phyloP scores from a whole-genome alignment of 2,113 vertebrate species.

The Emydura subglobosa region DNA sequence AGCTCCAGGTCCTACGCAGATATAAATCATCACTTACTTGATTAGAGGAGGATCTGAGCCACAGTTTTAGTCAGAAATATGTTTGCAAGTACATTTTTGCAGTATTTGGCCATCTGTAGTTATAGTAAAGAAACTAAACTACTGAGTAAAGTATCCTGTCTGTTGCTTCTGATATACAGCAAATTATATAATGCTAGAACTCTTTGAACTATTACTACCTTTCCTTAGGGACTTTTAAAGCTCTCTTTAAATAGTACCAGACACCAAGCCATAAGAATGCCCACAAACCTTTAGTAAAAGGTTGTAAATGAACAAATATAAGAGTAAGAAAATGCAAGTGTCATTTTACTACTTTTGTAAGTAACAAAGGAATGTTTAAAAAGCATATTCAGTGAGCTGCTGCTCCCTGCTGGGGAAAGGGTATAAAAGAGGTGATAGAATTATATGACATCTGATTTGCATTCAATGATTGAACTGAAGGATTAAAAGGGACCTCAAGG shows the following conservation, averaged over 20 bases:
- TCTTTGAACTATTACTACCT: background rate
- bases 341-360: background rate
- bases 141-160: background rate
- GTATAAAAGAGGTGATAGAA: background rate
- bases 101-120: background rate
- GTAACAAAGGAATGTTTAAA: background rate
- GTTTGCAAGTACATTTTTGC: background rate
- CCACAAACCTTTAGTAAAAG: background rate
- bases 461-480: background rate
- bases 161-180: background rate
- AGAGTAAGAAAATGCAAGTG: background rate
- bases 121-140: background rate
- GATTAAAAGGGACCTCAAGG: background rate
- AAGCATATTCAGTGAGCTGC: constrained; percentile 65
- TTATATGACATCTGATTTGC: background rate
- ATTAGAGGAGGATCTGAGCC: background rate
- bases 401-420: constrained; percentile 79
- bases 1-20: background rate
- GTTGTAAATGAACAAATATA: background rate
- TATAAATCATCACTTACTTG: background rate
- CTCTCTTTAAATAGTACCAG: background rate
- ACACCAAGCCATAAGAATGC: background rate
- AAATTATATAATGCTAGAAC: background rate
- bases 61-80: background rate
- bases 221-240: background rate